These are phyloP conservation scores for Berghia stephanieae DNA, from an alignment of 1,140 invertebrate genomes.

Conservation along the genomic window DNA sequence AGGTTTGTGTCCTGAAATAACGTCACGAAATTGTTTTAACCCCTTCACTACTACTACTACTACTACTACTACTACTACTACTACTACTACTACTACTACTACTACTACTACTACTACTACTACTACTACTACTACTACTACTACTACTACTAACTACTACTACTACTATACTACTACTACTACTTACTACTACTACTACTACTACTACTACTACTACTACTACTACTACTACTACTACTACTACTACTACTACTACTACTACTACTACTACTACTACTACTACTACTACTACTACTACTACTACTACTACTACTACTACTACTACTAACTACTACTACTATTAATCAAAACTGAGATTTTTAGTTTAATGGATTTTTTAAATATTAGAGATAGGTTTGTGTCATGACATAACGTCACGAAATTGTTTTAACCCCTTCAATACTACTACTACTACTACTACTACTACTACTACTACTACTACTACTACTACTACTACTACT, in stretches of 20 bases:
- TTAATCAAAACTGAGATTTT: too few species aligned
- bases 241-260: too few species aligned
- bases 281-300: too few species aligned
- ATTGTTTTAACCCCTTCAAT: too few species aligned
- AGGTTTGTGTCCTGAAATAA: background rate
- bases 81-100: background rate
- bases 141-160: too few species aligned
- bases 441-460: conserved; percentile 6
- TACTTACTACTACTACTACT: too few species aligned
- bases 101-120: conserved; percentile 5
- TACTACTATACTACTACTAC: too few species aligned
- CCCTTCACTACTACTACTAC: background rate
- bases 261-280: background rate
- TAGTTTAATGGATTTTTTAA: too few species aligned
- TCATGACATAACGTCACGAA: too few species aligned
- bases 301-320: background rate
- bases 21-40: background rate
- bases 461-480: conserved; percentile 8
- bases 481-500: conserved; percentile 7
- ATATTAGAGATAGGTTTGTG: too few species aligned
- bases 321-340: background rate
- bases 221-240: conserved; percentile 1
- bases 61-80: conserved; percentile 4
- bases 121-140: background rate
- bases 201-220: too few species aligned